Evolutionary conservation across 2,797 vertebrate genomes (phyloP).

Genomic region (Sebastes iracundus): DNA sequence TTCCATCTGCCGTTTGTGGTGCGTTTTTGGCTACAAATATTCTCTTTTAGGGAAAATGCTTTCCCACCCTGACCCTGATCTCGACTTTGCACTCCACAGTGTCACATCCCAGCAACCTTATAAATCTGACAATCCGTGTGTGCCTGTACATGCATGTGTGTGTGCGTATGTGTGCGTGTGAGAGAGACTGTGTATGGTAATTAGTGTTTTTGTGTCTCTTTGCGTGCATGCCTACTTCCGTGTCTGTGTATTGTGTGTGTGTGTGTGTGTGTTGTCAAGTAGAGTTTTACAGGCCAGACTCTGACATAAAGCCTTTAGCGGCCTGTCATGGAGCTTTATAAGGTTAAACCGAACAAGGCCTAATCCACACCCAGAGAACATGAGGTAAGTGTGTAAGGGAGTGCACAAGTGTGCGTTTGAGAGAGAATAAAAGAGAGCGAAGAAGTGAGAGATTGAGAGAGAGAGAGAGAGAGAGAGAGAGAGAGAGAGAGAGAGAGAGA

Average conservation of each 20-base stretch:
- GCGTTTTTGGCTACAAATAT: background rate
- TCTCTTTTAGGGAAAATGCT: background rate
- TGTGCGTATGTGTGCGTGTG: background rate
- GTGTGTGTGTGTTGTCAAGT: constrained; percentile 35
- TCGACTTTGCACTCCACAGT: constrained; percentile 43
- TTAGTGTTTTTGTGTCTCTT: background rate
- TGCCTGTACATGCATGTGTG: background rate
- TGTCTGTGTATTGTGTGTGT: background rate
- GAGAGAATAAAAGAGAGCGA: background rate
- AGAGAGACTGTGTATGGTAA: background rate
- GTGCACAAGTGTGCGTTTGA: background rate
- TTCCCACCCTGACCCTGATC: background rate
- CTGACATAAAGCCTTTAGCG: constrained; percentile 59
- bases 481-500: background rate
- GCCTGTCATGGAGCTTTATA: constrained; percentile 69
- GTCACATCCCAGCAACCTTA: constrained; percentile 19
- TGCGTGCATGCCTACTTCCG: background rate
- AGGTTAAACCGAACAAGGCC: constrained; percentile 69
- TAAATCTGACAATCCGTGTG: background rate
- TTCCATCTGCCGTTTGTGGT: background rate
- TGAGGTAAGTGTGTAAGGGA: constrained; percentile 6
- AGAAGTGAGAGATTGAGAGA: background rate
- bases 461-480: background rate
- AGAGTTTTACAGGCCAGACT: constrained; percentile 46
- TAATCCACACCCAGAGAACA: constrained; percentile 54